These are phyloP conservation scores for Oscheius sp. DNA, from an alignment of 2,888 invertebrate species.

Conservation along the genomic window DNA sequence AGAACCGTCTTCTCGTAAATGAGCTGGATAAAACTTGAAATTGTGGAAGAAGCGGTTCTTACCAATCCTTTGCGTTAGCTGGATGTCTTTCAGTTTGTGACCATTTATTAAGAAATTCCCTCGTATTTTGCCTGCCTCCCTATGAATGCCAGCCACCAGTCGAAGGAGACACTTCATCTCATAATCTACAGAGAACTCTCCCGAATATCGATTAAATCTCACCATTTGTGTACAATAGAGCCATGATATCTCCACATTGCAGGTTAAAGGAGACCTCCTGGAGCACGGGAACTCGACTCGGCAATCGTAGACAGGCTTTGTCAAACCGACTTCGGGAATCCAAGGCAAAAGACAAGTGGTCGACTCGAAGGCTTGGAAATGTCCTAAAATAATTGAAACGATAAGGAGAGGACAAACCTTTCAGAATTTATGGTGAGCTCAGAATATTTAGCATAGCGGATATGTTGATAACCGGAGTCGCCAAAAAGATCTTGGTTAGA, in stretches of 20 bases:
- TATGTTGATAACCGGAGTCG: conserved; percentile 53
- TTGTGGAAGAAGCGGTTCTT: background rate
- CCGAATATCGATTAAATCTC: conserved; percentile 23
- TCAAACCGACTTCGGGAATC: conserved; percentile 73
- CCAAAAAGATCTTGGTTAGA: conserved; percentile 63
- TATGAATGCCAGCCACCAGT: conserved; percentile 84
- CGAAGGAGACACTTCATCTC: conserved; percentile 89
- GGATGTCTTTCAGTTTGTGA: conserved; percentile 81
- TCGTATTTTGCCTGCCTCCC: conserved; percentile 77
- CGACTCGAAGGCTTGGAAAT: conserved; percentile 77
- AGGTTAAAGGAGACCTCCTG: conserved; percentile 88
- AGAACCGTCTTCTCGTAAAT: conserved; percentile 81
- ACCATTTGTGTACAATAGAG: conserved; percentile 85
- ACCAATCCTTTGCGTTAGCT: conserved; percentile 81
- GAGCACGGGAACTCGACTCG: conserved; percentile 77
- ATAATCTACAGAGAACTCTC: conserved; percentile 76
- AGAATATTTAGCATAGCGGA: conserved; percentile 60
- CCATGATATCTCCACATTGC: conserved; percentile 89
- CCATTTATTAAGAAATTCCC: conserved; percentile 90
- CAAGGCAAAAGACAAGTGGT: conserved; percentile 80
- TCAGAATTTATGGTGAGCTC: conserved; percentile 41
- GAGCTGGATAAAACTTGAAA: conserved; percentile 74
- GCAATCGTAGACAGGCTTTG: conserved; percentile 70
- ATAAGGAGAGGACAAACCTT: background rate
- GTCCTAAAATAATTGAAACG: background rate